A percentile compares a stretch with the other conserved stretches of the same genome.
These are phyloP conservation scores for Lepidothrix coronata DNA, from an alignment of 2,113 vertebrate genomes.

Conservation along the genomic window DNA sequence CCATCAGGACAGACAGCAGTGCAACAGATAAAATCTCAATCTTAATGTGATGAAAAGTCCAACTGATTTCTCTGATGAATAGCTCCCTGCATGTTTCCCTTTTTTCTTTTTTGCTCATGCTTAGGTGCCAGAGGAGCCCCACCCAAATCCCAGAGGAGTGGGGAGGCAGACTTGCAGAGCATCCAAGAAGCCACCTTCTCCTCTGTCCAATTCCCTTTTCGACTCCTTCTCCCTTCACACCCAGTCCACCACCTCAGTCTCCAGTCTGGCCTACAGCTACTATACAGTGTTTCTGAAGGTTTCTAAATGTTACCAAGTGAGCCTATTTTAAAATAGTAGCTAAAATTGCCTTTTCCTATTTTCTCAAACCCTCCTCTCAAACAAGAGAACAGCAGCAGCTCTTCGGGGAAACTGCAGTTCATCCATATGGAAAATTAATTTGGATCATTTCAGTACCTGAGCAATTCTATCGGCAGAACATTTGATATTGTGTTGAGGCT, in stretches of 20 bases:
- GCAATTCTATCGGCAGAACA: not conserved
- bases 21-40: not conserved
- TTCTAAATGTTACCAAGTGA: not conserved
- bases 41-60: not conserved
- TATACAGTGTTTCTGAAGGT: not conserved
- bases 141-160: not conserved
- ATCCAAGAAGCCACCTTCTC: not conserved
- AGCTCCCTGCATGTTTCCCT: not conserved
- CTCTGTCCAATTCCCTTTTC: not conserved
- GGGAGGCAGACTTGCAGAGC: not conserved
- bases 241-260: not conserved
- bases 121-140: not conserved
- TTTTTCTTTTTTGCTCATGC: not conserved
- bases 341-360: not conserved
- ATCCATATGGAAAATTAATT: not conserved
- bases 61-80: not conserved
- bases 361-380: not conserved
- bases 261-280: not conserved
- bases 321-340: not conserved
- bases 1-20: not conserved
- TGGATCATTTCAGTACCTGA: not conserved
- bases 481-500: rapidly evolving
- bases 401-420: not conserved
- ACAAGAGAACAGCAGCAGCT: not conserved
- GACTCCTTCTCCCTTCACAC: not conserved